These are phyloP conservation scores for Oncorhynchus clarkii DNA, from an alignment of 2,113 vertebrate species.

Conservation along the genomic window DNA sequence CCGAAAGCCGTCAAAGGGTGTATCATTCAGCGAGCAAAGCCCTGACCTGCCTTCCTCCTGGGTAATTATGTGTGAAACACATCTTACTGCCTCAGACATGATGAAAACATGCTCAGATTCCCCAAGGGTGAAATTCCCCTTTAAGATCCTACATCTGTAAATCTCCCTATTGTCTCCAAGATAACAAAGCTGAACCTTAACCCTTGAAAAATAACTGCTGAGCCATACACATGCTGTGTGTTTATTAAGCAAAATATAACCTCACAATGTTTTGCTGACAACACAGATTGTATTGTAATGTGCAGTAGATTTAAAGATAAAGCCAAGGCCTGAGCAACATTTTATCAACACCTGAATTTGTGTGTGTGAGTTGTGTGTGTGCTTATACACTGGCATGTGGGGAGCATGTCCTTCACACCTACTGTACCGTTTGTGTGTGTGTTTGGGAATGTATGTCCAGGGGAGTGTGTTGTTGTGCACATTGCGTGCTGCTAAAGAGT, in stretches of 20 bases:
- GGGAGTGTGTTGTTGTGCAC: constrained; percentile 60
- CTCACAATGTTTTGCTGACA: not conserved
- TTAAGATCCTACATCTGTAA: no score
- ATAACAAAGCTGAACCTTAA: not conserved
- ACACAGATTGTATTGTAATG: not conserved
- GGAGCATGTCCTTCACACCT: not conserved
- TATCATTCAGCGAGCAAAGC: no score
- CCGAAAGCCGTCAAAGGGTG: no score
- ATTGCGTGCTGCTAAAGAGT: constrained; percentile 74
- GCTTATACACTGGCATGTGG: not conserved
- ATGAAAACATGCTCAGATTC: no score
- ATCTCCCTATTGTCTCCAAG: not conserved
- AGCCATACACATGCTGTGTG: not conserved
- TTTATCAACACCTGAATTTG: not conserved
- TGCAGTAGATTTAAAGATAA: not conserved
- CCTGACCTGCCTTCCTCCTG: no score
- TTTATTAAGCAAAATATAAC: not conserved
- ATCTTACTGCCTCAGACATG: no score
- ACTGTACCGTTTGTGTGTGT: constrained; percentile 16
- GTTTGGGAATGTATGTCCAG: constrained; percentile 19
- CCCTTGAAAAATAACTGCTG: not conserved
- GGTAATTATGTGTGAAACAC: no score
- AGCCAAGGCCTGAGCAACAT: not conserved
- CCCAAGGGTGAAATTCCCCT: no score
- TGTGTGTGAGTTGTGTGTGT: not conserved